Percentiles rank a stretch among this genome's conserved stretches.
These are phyloP conservation scores for Sinella curviseta DNA, from an alignment of 1,140 invertebrate species.

Conservation along the genomic window DNA sequence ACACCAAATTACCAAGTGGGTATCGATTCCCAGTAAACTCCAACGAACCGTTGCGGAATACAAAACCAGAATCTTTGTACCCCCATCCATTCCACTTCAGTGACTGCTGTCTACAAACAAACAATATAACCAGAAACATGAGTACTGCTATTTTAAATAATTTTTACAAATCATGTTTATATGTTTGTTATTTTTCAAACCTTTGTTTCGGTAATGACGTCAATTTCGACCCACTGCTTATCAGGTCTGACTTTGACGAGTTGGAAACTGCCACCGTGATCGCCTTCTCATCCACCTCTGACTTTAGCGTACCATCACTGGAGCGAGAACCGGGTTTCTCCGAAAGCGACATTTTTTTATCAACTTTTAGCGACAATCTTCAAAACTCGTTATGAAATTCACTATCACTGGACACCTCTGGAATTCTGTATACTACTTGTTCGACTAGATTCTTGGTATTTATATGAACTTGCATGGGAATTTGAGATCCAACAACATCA, in stretches of 20 bases:
- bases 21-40: slow-evolving; percentile 79
- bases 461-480: too few relatives aligned
- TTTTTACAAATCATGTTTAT: background rate
- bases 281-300: slow-evolving; percentile 17
- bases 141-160: background rate
- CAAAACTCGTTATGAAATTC: too few relatives aligned
- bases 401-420: too few relatives aligned
- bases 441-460: too few relatives aligned
- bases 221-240: background rate
- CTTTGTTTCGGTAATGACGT: slow-evolving; percentile 16
- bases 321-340: slow-evolving; percentile 2
- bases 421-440: too few relatives aligned
- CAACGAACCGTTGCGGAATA: slow-evolving; percentile 62
- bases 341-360: background rate
- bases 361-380: background rate
- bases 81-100: slow-evolving; percentile 72
- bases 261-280: background rate
- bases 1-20: slow-evolving; percentile 71
- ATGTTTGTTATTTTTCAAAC: background rate
- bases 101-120: background rate
- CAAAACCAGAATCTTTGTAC: slow-evolving; percentile 87
- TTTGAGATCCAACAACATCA: too few relatives aligned
- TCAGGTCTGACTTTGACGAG: background rate
- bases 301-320: slow-evolving; percentile 5
- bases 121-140: slow-evolving; percentile 20